Conservation (phyloP, 2,888 invertebrate species). For the Meganola albula region DNA sequence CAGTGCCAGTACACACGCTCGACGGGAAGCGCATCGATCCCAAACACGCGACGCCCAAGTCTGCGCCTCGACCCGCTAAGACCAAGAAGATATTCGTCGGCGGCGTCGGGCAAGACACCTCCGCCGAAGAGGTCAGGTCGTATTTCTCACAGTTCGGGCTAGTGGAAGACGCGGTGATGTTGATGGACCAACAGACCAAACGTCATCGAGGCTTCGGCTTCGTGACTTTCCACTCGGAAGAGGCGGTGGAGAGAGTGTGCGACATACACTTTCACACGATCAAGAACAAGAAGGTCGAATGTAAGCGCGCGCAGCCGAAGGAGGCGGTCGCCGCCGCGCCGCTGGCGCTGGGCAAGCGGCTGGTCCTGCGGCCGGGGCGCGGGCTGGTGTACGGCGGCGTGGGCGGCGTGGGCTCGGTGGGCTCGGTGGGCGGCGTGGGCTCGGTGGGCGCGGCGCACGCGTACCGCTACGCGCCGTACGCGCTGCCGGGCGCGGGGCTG, state of each 20-base stretch:
- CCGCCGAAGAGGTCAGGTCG: constrained; percentile 92
- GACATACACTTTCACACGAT: constrained; percentile 95
- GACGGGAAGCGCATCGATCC: constrained; percentile 97
- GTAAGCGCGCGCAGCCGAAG: constrained; percentile 94
- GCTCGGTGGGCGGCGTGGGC: constrained; percentile 42
- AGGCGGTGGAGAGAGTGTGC: constrained; percentile 94
- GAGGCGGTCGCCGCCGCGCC: constrained; percentile 86
- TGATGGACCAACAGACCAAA: constrained; percentile 96
- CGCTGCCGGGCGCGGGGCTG: constrained; percentile 60
- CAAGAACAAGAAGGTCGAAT: constrained; percentile 93
- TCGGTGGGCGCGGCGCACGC: constrained; percentile 57
- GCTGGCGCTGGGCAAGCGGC: constrained; percentile 83
- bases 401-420: constrained; percentile 58
- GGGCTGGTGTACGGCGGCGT: constrained; percentile 78
- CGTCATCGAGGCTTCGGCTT: constrained; percentile 94
- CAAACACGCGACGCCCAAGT: constrained; percentile 95
- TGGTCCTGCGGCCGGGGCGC: constrained; percentile 84
- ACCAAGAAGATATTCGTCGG: constrained; percentile 96
- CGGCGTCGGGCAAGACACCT: constrained; percentile 94
- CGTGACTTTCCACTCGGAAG: constrained; percentile 94
- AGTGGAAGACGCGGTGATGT: constrained; percentile 94
- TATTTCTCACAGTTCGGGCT: constrained; percentile 94
- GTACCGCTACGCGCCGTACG: constrained; percentile 73
- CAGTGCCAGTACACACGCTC: constrained; percentile 92
- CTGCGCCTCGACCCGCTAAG: constrained; percentile 90